phyloP scores from a whole-genome alignment of 2,888 invertebrate genomes.

The Philopedon plagiatum region DNA sequence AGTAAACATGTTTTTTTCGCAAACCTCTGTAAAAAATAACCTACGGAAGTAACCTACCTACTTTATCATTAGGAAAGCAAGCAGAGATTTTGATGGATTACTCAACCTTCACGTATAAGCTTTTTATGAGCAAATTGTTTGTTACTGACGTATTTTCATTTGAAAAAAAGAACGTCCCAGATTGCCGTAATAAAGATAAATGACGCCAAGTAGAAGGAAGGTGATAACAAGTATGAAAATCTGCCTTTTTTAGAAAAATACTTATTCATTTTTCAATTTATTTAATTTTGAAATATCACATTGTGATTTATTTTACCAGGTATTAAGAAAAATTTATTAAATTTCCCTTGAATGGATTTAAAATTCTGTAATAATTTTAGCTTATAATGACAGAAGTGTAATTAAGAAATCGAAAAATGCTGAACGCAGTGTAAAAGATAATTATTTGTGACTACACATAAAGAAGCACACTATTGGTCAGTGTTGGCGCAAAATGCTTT shows the following conservation, averaged over 20 bases:
- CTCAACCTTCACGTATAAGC: neutral
- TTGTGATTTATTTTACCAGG: no score
- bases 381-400: no score
- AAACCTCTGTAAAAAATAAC: no score
- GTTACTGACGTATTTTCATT: neutral
- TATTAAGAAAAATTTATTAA: no score
- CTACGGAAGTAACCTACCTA: neutral
- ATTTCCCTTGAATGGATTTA: no score
- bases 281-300: neutral
- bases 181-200: constrained; percentile 1
- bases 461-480: no score
- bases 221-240: neutral
- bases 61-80: neutral
- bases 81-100: neutral
- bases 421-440: no score
- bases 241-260: neutral
- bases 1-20: no score
- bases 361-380: no score
- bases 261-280: neutral
- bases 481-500: no score
- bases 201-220: neutral
- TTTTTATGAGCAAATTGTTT: constrained; percentile 8
- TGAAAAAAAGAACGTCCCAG: neutral
- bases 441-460: no score
- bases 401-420: no score